Percentiles rank a stretch among this genome's conserved stretches.
phyloP scores from a whole-genome alignment of 35 echinoderm and acorn worm genomes.

The Acanthaster planci region DNA sequence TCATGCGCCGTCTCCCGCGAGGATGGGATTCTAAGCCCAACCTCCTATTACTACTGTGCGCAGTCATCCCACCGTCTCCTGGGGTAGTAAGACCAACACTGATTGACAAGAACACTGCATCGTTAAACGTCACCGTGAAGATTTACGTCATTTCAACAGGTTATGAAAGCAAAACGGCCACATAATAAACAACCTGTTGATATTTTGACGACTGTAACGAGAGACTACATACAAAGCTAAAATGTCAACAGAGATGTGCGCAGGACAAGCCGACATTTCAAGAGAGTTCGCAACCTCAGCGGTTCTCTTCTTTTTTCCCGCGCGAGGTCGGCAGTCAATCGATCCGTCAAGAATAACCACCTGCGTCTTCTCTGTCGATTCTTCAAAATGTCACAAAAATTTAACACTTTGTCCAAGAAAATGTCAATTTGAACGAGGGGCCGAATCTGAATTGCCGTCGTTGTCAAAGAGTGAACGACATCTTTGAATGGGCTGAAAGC shows the following conservation, averaged over 20 bases:
- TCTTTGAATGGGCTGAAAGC: too few relatives aligned
- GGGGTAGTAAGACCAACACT: neutral
- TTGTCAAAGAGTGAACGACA: too few relatives aligned
- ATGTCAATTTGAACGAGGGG: too few relatives aligned
- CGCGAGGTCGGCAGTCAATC: neutral
- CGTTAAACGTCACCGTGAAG: slow-evolving; percentile 18
- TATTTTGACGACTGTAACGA: neutral
- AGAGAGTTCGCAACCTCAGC: neutral
- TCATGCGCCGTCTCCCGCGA: too few relatives aligned
- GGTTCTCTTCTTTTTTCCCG: neutral
- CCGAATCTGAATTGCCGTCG: too few relatives aligned
- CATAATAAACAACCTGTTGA: slow-evolving; percentile 1
- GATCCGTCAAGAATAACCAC: neutral
- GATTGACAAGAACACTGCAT: too few relatives aligned
- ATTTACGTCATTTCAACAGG: slow-evolving; percentile 26
- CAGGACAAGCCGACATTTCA: neutral
- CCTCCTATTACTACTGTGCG: too few relatives aligned
- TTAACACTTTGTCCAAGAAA: too few relatives aligned
- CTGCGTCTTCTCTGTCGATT: neutral
- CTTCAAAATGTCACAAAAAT: slow-evolving; percentile 1
- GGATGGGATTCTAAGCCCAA: too few relatives aligned
- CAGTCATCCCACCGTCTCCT: neutral
- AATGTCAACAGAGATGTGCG: slow-evolving; percentile 14
- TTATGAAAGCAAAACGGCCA: neutral
- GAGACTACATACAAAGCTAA: neutral